These are phyloP conservation scores for Adelges cooleyi DNA, from an alignment of 1,140 invertebrate species.

Conservation along the genomic window DNA sequence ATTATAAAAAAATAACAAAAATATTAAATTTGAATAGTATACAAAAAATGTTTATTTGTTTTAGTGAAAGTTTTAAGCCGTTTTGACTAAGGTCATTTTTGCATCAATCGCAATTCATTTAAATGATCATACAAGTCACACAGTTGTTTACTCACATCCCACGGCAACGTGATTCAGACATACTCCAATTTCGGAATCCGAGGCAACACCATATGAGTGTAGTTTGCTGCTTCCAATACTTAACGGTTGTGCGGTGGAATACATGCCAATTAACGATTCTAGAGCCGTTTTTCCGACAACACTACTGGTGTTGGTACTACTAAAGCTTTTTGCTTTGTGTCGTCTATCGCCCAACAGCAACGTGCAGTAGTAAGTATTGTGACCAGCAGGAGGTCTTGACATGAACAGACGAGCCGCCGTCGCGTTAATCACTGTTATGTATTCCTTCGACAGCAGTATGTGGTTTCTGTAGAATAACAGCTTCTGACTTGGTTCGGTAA, in stretches of 20 bases:
- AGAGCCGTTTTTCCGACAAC: too few species aligned
- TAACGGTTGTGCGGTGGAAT: not conserved
- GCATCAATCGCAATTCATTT: too few species aligned
- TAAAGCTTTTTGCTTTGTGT: too few species aligned
- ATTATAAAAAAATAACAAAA: too few species aligned
- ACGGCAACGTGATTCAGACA: conserved; percentile 44
- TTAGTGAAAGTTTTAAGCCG: too few species aligned
- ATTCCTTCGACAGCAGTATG: conserved; percentile 40
- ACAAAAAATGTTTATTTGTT: too few species aligned
- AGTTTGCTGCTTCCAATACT: not conserved
- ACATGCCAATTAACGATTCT: too few species aligned
- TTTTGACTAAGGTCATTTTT: too few species aligned
- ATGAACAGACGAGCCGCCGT: conserved; percentile 41
- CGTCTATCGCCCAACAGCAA: not conserved
- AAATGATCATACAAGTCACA: too few species aligned
- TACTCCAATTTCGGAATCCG: conserved; percentile 31
- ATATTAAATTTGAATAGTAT: too few species aligned
- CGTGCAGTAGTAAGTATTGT: conserved; percentile 41
- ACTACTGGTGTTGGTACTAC: too few species aligned
- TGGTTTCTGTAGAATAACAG: conserved; percentile 41
- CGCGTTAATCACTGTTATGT: conserved; percentile 43
- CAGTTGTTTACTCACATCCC: conserved; percentile 40
- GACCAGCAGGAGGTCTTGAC: conserved; percentile 38
- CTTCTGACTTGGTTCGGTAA: conserved; percentile 39
- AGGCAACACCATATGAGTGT: not conserved